phyloP scores from a whole-genome alignment of 1,140 invertebrate genomes.

The Drosophila elegans region DNA sequence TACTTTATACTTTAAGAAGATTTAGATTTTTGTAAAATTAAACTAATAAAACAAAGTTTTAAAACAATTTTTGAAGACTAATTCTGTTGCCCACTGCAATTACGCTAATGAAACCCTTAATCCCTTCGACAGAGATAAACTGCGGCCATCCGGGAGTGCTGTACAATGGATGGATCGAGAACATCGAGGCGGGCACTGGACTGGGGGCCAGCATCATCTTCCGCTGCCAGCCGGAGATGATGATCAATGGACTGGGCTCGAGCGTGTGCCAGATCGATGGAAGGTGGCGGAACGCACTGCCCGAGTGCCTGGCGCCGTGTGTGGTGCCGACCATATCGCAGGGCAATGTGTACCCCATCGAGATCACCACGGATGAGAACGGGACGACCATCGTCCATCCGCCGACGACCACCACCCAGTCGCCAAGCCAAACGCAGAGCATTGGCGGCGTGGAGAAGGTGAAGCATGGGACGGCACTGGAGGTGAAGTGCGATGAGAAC shows the following conservation, averaged over 20 bases:
- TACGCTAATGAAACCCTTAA: not conserved
- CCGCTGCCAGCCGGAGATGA: conserved; percentile 96
- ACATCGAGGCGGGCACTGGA: conserved; percentile 94
- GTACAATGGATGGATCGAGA: conserved; percentile 98
- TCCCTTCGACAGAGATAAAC: conserved; percentile 92
- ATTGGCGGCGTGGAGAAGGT: conserved; percentile 87
- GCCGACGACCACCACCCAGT: conserved; percentile 85
- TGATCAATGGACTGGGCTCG: conserved; percentile 94
- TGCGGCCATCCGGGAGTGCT: conserved; percentile 95
- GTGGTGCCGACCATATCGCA: conserved; percentile 94
- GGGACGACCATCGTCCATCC: conserved; percentile 85
- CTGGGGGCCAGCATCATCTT: conserved; percentile 97
- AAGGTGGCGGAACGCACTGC: conserved; percentile 96
- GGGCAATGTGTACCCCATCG: conserved; percentile 89
- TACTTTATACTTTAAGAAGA: too few relatives aligned
- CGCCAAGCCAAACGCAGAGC: conserved; percentile 86
- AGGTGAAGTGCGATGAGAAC: conserved; percentile 93
- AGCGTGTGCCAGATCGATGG: conserved; percentile 96
- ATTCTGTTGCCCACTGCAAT: not conserved
- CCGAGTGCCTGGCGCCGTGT: conserved; percentile 95
- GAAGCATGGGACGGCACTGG: conserved; percentile 93
- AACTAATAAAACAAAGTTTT: too few relatives aligned
- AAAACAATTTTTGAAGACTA: too few relatives aligned
- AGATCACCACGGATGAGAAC: conserved; percentile 79
- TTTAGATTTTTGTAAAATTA: too few relatives aligned